These are phyloP conservation scores for Tipula unca DNA, from an alignment of 2,888 invertebrate species.

Conservation along the genomic window DNA sequence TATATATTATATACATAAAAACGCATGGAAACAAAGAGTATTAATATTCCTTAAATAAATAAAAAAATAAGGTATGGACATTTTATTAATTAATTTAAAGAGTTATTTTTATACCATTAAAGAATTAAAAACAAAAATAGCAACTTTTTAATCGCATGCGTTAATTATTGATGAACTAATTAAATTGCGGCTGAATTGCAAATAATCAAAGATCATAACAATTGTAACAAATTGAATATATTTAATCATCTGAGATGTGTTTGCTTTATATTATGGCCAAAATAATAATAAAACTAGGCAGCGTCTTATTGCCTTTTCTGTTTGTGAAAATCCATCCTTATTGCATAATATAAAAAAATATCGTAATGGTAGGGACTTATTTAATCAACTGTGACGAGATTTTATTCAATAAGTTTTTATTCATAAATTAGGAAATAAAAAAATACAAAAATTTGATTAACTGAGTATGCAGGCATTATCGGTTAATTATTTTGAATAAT, in stretches of 20 bases:
- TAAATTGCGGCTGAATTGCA: neutral
- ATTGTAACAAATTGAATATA: neutral
- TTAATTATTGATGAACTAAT: neutral
- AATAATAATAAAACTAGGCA: neutral
- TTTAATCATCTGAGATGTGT: neutral
- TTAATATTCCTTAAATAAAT: neutral
- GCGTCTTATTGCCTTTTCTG: neutral
- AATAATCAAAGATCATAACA: neutral
- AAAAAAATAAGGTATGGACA: neutral
- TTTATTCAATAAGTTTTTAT: neutral
- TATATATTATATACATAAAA: neutral
- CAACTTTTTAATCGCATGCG: neutral
- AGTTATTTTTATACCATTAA: neutral
- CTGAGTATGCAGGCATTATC: neutral
- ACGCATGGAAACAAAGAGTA: neutral
- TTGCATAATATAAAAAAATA: neutral
- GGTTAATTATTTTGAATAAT: neutral
- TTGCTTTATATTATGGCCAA: neutral
- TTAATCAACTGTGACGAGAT: neutral
- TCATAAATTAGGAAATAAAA: neutral
- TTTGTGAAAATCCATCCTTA: neutral
- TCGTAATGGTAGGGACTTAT: neutral
- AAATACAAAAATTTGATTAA: neutral
- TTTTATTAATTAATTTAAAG: neutral
- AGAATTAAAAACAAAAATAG: neutral